Percentiles rank a stretch among this genome's conserved stretches.
phyloP scores from a whole-genome alignment of 2,797 vertebrate species.

The Cyprinodon diabolis region DNA sequence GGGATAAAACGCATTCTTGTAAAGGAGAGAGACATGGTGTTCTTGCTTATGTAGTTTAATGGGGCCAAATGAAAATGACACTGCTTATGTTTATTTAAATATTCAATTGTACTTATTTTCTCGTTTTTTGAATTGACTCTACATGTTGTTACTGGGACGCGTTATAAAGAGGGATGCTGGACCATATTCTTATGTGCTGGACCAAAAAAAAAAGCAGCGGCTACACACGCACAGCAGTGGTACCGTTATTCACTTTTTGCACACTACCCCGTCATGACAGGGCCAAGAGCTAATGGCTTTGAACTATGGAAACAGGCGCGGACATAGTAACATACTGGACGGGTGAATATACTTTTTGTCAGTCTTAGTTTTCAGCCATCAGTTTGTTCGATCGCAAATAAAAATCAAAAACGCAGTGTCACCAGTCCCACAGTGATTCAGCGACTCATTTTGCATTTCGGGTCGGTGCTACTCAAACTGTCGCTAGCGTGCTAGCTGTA shows the following conservation, averaged over 20 bases:
- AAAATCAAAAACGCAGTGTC: slow-evolving; percentile 73
- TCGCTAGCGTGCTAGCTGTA: slow-evolving; percentile 68
- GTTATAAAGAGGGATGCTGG: slow-evolving; percentile 7
- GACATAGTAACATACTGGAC: slow-evolving; percentile 44
- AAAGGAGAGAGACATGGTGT: slow-evolving; percentile 1
- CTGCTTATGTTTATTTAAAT: background rate
- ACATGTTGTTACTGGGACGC: slow-evolving; percentile 9
- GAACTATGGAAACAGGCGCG: slow-evolving; percentile 67
- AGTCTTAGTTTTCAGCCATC: slow-evolving; percentile 31
- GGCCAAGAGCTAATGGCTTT: slow-evolving; percentile 62
- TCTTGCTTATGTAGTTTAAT: background rate
- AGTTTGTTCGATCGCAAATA: slow-evolving; percentile 43
- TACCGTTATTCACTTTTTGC: slow-evolving; percentile 76
- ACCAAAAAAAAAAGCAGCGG: slow-evolving; percentile 36
- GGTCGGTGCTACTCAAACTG: slow-evolving; percentile 59
- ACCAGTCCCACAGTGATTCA: slow-evolving; percentile 83
- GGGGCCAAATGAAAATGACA: background rate
- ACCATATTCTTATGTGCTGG: slow-evolving; percentile 41
- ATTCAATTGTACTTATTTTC: background rate
- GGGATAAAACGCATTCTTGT: background rate
- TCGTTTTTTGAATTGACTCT: background rate
- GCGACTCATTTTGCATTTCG: slow-evolving; percentile 81
- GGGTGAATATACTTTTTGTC: slow-evolving; percentile 27
- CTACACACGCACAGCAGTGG: slow-evolving; percentile 46
- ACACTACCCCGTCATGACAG: slow-evolving; percentile 75